Conservation (phyloP, 2,113 vertebrate species). For the Tretioscincus oriximinensis region DNA sequence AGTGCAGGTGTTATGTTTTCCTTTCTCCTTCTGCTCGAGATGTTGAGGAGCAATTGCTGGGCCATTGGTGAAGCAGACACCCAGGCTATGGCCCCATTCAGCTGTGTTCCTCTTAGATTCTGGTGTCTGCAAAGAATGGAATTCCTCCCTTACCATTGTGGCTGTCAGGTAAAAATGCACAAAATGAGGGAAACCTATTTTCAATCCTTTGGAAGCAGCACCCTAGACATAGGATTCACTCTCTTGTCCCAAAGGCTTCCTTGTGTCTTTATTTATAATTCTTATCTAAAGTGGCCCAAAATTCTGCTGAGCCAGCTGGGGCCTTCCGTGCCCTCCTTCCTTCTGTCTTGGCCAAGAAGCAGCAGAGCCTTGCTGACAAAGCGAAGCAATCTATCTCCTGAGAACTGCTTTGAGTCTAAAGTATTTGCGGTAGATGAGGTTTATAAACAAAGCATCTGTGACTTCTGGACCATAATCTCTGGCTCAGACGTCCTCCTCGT, state of each 20-base stretch:
- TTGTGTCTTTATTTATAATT: neutral
- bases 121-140: too few species aligned
- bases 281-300: neutral
- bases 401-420: neutral
- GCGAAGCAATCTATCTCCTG: neutral
- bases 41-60: too few species aligned
- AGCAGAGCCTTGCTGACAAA: too few species aligned
- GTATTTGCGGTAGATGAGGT: neutral
- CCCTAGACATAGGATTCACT: neutral
- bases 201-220: neutral
- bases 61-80: too few species aligned
- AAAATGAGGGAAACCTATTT: neutral
- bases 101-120: neutral
- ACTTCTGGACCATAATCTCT: neutral
- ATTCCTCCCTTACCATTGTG: neutral
- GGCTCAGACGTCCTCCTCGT: neutral
- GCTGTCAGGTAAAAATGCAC: neutral
- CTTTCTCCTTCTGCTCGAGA: too few species aligned
- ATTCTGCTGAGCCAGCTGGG: accelerated
- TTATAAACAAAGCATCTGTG: neutral
- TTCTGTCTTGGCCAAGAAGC: too few species aligned
- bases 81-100: too few species aligned
- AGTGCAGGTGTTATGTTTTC: too few species aligned
- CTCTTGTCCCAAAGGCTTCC: neutral
- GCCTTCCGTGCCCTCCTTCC: too few species aligned